Percentiles rank a stretch among this genome's conserved stretches.
Evolutionary conservation across 2,797 vertebrate species (phyloP).

Genomic region (Xiphophorus birchmanni): DNA sequence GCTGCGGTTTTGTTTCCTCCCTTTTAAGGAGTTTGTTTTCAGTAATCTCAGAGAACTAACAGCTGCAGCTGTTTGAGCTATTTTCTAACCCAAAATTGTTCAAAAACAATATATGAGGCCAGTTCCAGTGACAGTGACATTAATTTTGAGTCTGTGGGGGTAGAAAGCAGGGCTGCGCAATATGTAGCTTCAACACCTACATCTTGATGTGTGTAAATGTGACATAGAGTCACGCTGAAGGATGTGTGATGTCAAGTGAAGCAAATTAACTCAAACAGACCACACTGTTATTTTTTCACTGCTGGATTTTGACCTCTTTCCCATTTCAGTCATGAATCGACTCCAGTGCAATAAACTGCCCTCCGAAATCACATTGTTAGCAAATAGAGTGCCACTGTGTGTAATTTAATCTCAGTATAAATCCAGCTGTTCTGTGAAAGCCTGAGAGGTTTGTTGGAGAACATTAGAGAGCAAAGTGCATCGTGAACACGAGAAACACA

Average conservation of each 20-base stretch:
- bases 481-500: neutral
- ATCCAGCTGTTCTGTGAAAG: neutral
- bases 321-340: neutral
- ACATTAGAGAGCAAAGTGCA: neutral
- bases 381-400: neutral
- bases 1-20: neutral
- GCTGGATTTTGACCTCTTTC: neutral
- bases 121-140: constrained; percentile 5
- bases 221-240: constrained; percentile 1
- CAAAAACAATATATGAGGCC: neutral
- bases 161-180: neutral
- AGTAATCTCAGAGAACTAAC: neutral
- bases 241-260: constrained; percentile 2
- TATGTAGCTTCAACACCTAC: neutral
- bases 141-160: constrained; percentile 7
- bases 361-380: neutral
- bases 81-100: neutral
- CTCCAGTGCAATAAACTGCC: neutral
- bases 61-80: neutral
- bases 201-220: neutral
- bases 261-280: neutral
- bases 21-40: neutral
- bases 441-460: neutral
- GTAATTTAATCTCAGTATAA: neutral
- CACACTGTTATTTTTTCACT: neutral